Evolutionary conservation across 2,888 invertebrate genomes (phyloP).

Genomic region (Pegoplata infirma): DNA sequence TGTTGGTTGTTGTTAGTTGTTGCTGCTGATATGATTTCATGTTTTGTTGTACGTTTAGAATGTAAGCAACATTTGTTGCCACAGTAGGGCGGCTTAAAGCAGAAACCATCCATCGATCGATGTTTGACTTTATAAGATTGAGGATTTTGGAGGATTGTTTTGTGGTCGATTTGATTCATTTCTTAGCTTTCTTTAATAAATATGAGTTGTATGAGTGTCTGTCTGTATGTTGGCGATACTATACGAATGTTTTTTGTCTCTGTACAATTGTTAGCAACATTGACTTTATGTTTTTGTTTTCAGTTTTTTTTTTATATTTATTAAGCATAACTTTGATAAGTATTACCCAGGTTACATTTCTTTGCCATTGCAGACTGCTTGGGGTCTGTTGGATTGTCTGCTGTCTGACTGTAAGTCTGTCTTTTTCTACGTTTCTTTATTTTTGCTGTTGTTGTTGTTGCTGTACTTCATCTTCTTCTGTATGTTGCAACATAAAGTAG

Average conservation of each 20-base stretch:
- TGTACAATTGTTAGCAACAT: conserved; percentile 35
- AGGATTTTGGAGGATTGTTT: no score
- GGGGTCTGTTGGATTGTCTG: conserved; percentile 71
- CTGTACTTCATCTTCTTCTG: no score
- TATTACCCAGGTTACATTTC: conserved; percentile 41
- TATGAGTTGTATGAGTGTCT: conserved; percentile 40
- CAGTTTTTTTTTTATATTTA: neutral
- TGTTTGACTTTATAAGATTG: neutral
- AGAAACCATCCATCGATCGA: conserved; percentile 25
- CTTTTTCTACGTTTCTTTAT: conserved; percentile 15
- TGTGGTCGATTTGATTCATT: conserved; percentile 29
- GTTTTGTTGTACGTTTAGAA: conserved; percentile 45
- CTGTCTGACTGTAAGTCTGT: conserved; percentile 59
- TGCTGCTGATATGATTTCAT: conserved; percentile 41
- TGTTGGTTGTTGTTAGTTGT: neutral
- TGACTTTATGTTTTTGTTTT: neutral
- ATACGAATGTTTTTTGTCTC: neutral
- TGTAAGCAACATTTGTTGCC: conserved; percentile 54
- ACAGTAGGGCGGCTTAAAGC: conserved; percentile 47
- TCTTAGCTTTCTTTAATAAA: conserved; percentile 48
- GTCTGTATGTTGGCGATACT: conserved; percentile 4
- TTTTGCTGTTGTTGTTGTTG: conserved; percentile 34
- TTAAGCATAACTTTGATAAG: conserved; percentile 6
- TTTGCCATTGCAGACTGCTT: conserved; percentile 75
- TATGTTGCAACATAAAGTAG: conserved; percentile 26